Percentiles rank a stretch among this genome's conserved stretches.
Evolutionary conservation across 2,113 vertebrate species (phyloP).

Genomic region (Seriola rivoliana): DNA sequence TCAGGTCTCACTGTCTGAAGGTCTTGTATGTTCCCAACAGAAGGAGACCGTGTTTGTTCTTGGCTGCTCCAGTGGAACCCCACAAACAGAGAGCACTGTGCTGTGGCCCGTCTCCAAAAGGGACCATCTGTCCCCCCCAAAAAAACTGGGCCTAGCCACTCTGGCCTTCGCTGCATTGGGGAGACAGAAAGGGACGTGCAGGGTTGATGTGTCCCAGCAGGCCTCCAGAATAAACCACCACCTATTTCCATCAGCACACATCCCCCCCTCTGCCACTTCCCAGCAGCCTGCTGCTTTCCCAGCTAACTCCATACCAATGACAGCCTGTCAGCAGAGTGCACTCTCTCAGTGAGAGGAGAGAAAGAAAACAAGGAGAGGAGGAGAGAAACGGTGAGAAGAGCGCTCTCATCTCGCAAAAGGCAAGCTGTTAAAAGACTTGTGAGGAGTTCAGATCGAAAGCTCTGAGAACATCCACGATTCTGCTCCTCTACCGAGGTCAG

Average conservation of each 20-base stretch:
- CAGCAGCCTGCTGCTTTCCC: constrained; percentile 57
- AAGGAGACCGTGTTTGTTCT: constrained; percentile 76
- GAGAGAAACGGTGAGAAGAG: constrained; percentile 49
- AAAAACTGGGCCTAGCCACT: constrained; percentile 63
- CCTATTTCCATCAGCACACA: constrained; percentile 75
- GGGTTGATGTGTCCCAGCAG: constrained; percentile 77
- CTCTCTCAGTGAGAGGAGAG: constrained; percentile 13
- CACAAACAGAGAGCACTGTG: constrained; percentile 67
- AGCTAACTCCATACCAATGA: constrained; percentile 48
- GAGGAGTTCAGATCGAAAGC: constrained; percentile 52
- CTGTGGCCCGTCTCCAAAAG: constrained; percentile 78
- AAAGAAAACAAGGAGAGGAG: constrained; percentile 12
- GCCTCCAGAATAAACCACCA: constrained; percentile 73
- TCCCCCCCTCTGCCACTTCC: constrained; percentile 36
- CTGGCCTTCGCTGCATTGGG: constrained; percentile 38
- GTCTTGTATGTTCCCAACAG: constrained; percentile 72
- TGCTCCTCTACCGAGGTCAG: constrained; percentile 60
- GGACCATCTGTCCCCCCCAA: constrained; percentile 80
- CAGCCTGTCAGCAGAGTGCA: constrained; percentile 59
- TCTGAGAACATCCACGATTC: constrained; percentile 30
- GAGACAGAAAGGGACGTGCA: constrained; percentile 51
- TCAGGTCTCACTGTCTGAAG: constrained; percentile 39
- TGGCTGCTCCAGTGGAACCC: constrained; percentile 73
- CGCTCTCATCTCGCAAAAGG: constrained; percentile 42
- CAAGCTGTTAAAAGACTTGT: constrained; percentile 49